Conservation (phyloP, 2,888 invertebrate genomes). For the Luffia ferchaultella region DNA sequence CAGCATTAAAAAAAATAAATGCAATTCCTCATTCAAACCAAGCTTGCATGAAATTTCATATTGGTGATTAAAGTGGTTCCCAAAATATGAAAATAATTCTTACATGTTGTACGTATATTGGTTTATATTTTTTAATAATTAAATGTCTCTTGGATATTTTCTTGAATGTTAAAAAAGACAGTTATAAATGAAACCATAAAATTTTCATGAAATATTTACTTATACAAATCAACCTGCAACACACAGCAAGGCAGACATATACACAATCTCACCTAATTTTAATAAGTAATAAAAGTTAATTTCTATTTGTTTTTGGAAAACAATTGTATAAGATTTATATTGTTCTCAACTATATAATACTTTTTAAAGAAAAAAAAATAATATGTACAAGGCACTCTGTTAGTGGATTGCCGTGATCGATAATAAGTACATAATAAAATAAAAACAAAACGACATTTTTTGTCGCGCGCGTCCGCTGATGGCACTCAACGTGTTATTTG, state of each 20-base stretch:
- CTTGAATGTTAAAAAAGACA: too few relatives aligned
- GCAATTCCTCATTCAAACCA: too few relatives aligned
- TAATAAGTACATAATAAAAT: constrained; percentile 51
- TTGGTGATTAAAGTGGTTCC: too few relatives aligned
- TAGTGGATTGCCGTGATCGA: constrained; percentile 41
- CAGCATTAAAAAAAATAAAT: too few relatives aligned
- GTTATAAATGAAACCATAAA: too few relatives aligned
- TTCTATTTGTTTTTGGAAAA: constrained; percentile 58
- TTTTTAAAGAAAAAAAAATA: constrained; percentile 42
- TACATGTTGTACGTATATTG: too few relatives aligned
- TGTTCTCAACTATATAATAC: constrained; percentile 41
- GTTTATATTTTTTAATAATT: too few relatives aligned
- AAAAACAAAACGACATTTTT: constrained; percentile 33
- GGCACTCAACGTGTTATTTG: constrained; percentile 30
- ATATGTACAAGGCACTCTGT: constrained; percentile 60
- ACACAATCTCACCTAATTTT: constrained; percentile 61
- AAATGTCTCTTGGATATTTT: too few relatives aligned
- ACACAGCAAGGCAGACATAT: constrained; percentile 65
- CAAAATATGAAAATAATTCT: too few relatives aligned
- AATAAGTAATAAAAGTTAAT: constrained; percentile 36
- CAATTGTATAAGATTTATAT: constrained; percentile 21
- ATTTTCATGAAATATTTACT: constrained; percentile 56
- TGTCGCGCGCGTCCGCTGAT: constrained; percentile 48
- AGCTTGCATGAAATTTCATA: too few relatives aligned
- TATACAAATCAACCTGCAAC: constrained; percentile 64